Base-by-base conservation (phyloP, 2,797 vertebrate genomes). In the Pteropus rufus region DNA sequence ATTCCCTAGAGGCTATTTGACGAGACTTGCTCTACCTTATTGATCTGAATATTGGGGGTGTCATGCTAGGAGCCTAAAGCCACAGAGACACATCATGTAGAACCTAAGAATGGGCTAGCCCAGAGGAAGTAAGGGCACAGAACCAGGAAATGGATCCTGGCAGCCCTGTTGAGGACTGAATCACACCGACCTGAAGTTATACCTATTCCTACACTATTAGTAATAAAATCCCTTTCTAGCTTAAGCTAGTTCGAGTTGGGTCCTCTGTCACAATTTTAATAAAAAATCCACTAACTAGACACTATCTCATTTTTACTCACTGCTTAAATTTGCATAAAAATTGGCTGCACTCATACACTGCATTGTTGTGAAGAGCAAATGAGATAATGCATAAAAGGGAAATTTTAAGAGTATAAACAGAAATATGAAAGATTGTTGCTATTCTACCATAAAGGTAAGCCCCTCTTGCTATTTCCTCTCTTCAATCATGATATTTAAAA, bases 351-450 rank as follows among this genome's bases (percentile, higher is more conserved):
- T 69, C 69, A 83, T 86, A 75, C 5, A 82, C 52, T 54, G 14
- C 73, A 34, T 58, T 88, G 6, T 58, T n/a, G 6, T 84, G 54
- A 93, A 60, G 36, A 82, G 31, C n/a, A 95, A 94, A 54, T 36
- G 62, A 73, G 70, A 76, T 83, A 76, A 77, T n/a, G 21, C 34
- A 10, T 36, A 39, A 26, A 44, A 81, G 64, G 69, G 44, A 85
- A 64, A 62, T 49, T 86, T 93, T 56, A 92, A 95, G 73, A 88
- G 60, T 69, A 88, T 36, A 92, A 91, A 76, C 31, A 92, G 70
- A 96, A 89, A 69, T 60, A 26, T 7, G 70, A 77, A 96, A 49
- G 52, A 88, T 52, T 86, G 52, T 19, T 64, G 60, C 70, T 41
- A 86, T 39, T 89, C 24, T 76, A 12, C 39, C 64, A 16, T 83